Conservation (phyloP, 2,113 vertebrate genomes). For the Grammomys surdaster region DNA sequence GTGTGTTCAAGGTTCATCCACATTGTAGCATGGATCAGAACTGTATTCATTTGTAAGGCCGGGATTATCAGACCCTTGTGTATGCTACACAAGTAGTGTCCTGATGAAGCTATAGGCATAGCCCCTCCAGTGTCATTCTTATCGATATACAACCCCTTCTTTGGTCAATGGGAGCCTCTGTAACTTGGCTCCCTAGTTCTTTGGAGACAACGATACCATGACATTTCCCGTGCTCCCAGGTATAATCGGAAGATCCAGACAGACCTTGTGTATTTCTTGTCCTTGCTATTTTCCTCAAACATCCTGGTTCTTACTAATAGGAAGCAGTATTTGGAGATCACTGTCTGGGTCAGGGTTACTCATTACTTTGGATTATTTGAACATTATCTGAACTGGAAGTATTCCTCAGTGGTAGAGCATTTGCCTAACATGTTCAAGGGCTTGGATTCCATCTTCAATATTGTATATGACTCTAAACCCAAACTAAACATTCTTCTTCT, state of each 20-base stretch:
- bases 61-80: too few species aligned
- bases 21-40: background rate
- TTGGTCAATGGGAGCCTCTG: background rate
- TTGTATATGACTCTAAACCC: background rate
- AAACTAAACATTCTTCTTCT: background rate
- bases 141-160: background rate
- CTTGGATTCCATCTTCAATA: background rate
- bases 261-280: background rate
- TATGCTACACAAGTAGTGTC: background rate
- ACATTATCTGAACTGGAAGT: background rate
- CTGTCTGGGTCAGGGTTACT: background rate
- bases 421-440: background rate
- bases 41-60: conserved; percentile 32
- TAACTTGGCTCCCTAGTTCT: conserved; percentile 7
- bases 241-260: background rate
- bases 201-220: background rate
- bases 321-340: background rate
- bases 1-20: background rate
- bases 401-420: background rate
- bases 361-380: background rate
- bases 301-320: background rate
- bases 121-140: background rate
- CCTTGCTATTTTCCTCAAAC: background rate
- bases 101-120: background rate
- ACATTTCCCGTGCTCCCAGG: background rate